These are phyloP conservation scores for Pristionchus arcanus DNA, from an alignment of 2,888 invertebrate genomes.

Conservation along the genomic window DNA sequence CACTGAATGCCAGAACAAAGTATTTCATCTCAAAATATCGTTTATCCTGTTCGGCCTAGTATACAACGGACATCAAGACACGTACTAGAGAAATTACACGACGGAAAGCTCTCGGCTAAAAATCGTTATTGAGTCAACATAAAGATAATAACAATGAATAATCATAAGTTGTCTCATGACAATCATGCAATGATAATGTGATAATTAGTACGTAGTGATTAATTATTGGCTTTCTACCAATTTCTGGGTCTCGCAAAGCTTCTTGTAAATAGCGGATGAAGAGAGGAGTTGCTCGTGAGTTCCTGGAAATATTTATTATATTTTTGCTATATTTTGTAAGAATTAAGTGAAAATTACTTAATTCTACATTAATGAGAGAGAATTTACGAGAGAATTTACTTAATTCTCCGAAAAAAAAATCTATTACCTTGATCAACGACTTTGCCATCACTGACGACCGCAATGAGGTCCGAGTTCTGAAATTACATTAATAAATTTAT, in stretches of 20 bases:
- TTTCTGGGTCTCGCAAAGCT: slow-evolving; percentile 73
- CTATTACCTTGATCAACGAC: slow-evolving; percentile 62
- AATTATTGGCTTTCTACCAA: slow-evolving; percentile 65
- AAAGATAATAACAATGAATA: background rate
- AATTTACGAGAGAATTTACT: no score
- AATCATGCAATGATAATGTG: background rate
- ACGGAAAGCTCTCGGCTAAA: slow-evolving; percentile 4
- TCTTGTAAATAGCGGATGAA: slow-evolving; percentile 69
- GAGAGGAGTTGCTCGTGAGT: slow-evolving; percentile 72
- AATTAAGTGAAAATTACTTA: background rate
- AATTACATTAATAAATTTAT: background rate
- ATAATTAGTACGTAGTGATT: background rate
- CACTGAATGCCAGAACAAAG: no score
- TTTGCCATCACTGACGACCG: slow-evolving; percentile 65
- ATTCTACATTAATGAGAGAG: no score
- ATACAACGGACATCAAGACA: background rate
- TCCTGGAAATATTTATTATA: slow-evolving; percentile 57
- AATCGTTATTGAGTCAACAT: background rate
- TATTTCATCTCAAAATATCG: background rate
- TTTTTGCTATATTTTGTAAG: background rate
- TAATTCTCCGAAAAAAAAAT: background rate
- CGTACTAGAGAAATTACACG: slow-evolving; percentile 17
- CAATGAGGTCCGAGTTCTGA: slow-evolving; percentile 60
- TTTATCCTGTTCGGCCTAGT: background rate
- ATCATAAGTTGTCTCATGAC: no score